A percentile compares a stretch with the other conserved stretches of the same genome.
Evolutionary conservation across 2,797 vertebrate genomes (phyloP).

Genomic region (Alca torda): DNA sequence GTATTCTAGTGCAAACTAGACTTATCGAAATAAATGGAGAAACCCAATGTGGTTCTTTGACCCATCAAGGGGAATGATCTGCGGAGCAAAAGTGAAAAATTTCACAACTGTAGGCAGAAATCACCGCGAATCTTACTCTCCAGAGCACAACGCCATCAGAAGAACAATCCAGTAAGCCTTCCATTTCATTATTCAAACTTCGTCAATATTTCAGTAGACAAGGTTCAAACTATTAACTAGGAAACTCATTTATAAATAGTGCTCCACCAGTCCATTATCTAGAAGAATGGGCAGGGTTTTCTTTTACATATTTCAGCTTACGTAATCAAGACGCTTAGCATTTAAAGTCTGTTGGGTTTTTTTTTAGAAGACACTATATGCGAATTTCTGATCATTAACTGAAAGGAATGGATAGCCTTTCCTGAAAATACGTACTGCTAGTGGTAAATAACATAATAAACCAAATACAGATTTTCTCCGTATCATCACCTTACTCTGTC

Average conservation of each 20-base stretch:
- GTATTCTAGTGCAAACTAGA: not conserved
- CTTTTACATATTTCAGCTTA: not conserved
- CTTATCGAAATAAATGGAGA: not conserved
- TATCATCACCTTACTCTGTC: not conserved
- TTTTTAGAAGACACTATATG: not conserved
- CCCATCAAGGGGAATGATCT: not conserved
- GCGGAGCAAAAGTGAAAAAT: not conserved
- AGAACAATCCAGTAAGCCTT: not conserved
- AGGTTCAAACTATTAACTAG: not conserved
- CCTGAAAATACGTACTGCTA: not conserved
- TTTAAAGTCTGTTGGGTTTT: not conserved
- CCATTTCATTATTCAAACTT: not conserved
- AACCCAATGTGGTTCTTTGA: not conserved
- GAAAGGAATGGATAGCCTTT: not conserved
- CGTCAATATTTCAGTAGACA: not conserved
- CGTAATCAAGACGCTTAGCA: not conserved
- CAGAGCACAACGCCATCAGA: not conserved
- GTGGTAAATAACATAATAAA: not conserved
- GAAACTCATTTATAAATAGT: not conserved
- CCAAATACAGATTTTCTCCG: not conserved
- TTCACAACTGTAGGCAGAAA: not conserved
- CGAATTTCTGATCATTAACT: not conserved
- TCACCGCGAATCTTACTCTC: fast-evolving
- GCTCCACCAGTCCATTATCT: not conserved
- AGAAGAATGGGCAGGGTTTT: not conserved